phyloP scores from a whole-genome alignment of 2,888 invertebrate genomes.

The Strigamia crassipes region DNA sequence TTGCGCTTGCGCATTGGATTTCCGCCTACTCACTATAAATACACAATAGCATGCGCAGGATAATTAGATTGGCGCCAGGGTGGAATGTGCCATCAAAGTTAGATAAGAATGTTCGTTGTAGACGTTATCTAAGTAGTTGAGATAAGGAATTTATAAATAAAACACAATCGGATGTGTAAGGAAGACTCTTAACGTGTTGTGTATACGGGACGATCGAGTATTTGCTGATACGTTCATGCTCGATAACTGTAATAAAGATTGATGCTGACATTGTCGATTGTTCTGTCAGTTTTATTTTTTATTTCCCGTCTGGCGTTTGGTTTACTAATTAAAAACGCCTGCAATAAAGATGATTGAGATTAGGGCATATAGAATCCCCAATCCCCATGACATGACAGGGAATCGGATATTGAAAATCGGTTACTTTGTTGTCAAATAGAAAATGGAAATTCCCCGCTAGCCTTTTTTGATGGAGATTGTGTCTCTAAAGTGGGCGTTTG shows the following conservation, averaged over 20 bases:
- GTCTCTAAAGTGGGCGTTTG: constrained; percentile 18
- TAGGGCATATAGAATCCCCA: background rate
- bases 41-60: constrained; percentile 27
- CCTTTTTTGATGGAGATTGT: constrained; percentile 29
- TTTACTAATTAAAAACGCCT: background rate
- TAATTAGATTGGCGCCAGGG: constrained; percentile 36
- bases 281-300: background rate
- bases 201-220: background rate
- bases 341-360: background rate
- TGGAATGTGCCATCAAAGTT: constrained; percentile 35
- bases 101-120: constrained; percentile 13
- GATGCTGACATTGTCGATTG: background rate
- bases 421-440: constrained; percentile 29
- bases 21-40: constrained; percentile 28
- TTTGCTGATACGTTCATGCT: background rate
- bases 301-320: background rate
- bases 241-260: constrained; percentile 11
- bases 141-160: constrained; percentile 40
- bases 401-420: constrained; percentile 23
- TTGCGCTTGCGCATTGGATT: constrained; percentile 8
- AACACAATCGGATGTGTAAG: constrained; percentile 19
- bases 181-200: background rate
- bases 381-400: background rate
- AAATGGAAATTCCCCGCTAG: constrained; percentile 17
- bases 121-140: constrained; percentile 31